phyloP scores from a whole-genome alignment of 2,113 vertebrate species.

The Festucalex cinctus region DNA sequence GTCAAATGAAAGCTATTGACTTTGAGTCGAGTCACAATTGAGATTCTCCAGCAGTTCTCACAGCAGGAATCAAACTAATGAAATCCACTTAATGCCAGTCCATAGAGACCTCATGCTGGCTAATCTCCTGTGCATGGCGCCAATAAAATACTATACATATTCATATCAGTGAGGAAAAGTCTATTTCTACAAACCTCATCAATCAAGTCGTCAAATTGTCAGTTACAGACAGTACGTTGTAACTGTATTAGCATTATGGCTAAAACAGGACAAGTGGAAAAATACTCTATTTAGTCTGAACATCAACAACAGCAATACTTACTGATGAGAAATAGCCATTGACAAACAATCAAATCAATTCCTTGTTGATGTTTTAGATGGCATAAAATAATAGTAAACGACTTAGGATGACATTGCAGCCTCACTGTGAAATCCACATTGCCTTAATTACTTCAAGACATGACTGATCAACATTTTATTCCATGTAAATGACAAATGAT shows the following conservation, averaged over 20 bases:
- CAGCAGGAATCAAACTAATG: conserved; percentile 37
- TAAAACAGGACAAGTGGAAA: not conserved
- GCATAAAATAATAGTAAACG: not conserved
- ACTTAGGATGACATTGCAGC: not conserved
- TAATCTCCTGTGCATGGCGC: conserved; percentile 5
- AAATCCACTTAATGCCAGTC: not conserved
- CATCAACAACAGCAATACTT: not conserved
- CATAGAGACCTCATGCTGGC: not conserved
- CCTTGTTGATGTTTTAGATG: not conserved
- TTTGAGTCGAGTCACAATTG: not conserved
- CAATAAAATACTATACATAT: not conserved
- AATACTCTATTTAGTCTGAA: not conserved
- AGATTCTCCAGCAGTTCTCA: conserved; percentile 6
- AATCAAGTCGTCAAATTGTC: not conserved
- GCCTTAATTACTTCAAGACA: not conserved
- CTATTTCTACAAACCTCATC: not conserved
- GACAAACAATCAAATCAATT: not conserved
- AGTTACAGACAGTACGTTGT: conserved; percentile 8
- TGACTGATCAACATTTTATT: not conserved
- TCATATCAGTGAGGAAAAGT: not conserved
- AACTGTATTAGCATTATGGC: not conserved
- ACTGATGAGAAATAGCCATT: not conserved
- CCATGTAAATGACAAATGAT: not conserved
- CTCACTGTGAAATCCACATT: not conserved
- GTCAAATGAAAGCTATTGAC: conserved; percentile 12